Conservation (phyloP, 1,140 invertebrate genomes). For the Ceratina calcarata region DNA sequence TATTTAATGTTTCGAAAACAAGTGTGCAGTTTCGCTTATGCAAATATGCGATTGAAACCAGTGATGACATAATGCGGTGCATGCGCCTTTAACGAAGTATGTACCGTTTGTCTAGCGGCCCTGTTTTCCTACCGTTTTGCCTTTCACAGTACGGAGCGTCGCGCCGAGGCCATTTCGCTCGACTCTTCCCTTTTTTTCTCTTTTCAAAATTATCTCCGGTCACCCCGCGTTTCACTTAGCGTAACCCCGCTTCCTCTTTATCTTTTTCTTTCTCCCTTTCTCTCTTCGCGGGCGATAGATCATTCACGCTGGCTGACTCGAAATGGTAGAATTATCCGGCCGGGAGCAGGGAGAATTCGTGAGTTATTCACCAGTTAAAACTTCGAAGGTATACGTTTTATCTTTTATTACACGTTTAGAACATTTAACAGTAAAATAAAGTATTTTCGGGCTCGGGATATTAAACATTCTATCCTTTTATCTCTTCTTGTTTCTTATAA, state of each 20-base stretch:
- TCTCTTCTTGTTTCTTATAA: too few relatives aligned
- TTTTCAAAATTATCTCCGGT: not conserved
- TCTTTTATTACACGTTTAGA: not conserved
- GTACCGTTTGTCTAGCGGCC: not conserved
- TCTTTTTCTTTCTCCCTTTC: not conserved
- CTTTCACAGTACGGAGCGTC: not conserved
- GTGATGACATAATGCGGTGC: slow-evolving; percentile 6
- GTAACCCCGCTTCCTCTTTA: not conserved
- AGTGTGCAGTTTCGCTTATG: slow-evolving; percentile 15
- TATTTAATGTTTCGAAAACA: slow-evolving; percentile 30
- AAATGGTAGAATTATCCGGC: not conserved
- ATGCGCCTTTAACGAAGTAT: slow-evolving; percentile 5
- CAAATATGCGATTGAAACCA: not conserved
- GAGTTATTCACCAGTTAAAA: not conserved
- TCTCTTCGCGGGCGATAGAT: not conserved
- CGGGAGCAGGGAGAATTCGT: not conserved
- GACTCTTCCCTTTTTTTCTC: not conserved
- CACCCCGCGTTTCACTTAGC: not conserved
- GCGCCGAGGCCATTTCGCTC: not conserved
- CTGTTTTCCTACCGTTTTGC: slow-evolving; percentile 1
- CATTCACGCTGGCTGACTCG: slow-evolving; percentile 1
- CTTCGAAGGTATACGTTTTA: not conserved
- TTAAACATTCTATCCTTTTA: too few relatives aligned
- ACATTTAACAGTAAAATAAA: too few relatives aligned
- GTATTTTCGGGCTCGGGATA: too few relatives aligned